A percentile compares a stretch with the other conserved stretches of the same genome.
These are phyloP conservation scores for Vanessa tameamea DNA, from an alignment of 1,140 invertebrate genomes.

Conservation along the genomic window DNA sequence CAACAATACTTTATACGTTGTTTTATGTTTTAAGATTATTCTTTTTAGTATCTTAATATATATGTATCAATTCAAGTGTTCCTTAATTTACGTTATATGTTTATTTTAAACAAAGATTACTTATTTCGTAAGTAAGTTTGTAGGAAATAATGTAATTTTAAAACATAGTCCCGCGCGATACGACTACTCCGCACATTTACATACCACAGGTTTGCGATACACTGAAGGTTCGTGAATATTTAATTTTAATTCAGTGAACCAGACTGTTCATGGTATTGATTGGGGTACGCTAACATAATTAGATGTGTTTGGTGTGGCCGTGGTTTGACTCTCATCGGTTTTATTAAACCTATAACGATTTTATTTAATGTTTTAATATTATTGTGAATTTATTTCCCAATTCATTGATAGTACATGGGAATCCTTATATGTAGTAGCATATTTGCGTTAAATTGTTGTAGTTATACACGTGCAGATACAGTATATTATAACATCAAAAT, in stretches of 20 bases:
- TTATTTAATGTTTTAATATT: background rate
- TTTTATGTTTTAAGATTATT: too few species aligned
- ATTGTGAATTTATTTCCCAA: background rate
- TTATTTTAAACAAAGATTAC: too few species aligned
- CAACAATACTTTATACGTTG: too few species aligned
- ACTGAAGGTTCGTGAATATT: conserved; percentile 45
- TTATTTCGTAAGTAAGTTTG: background rate
- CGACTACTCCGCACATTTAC: conserved; percentile 35
- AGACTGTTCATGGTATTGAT: conserved; percentile 24
- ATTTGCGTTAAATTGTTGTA: too few species aligned
- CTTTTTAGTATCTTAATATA: too few species aligned
- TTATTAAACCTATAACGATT: conserved; percentile 9
- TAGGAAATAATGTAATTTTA: background rate
- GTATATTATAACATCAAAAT: background rate
- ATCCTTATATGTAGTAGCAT: too few species aligned
- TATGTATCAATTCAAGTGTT: too few species aligned
- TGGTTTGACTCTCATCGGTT: background rate
- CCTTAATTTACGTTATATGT: too few species aligned
- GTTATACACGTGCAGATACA: too few species aligned
- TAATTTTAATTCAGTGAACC: conserved; percentile 41
- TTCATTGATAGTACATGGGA: too few species aligned
- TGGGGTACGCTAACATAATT: conserved; percentile 21
- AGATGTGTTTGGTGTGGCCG: conserved; percentile 10
- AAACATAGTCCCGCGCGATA: background rate
- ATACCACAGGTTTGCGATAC: conserved; percentile 38